Conservation (phyloP, 1,140 invertebrate species). For the Drosophila sulfurigaster region DNA sequence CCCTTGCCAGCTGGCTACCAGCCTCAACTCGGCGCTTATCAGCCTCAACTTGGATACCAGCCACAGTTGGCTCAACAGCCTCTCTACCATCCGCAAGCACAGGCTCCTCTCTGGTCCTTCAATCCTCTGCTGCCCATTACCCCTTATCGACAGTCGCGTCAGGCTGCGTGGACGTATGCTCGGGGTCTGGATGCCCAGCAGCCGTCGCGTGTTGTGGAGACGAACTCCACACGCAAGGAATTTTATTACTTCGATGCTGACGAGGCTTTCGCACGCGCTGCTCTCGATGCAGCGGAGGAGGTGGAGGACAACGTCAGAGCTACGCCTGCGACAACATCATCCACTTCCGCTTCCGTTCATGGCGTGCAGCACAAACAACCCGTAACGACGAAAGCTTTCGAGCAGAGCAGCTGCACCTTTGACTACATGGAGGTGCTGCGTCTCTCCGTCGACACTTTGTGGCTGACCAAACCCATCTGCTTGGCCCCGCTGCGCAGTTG, state of each 20-base stretch:
- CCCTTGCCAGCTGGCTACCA: conserved; percentile 2
- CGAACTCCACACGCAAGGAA: conserved; percentile 78
- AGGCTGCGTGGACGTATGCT: conserved; percentile 60
- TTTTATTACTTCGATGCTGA: conserved; percentile 83
- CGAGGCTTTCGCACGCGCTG: conserved; percentile 68
- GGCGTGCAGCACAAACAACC: not conserved
- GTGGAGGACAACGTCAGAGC: conserved; percentile 25
- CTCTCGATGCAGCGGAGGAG: conserved; percentile 35
- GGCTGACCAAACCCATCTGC: conserved; percentile 80
- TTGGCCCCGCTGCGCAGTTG: conserved; percentile 73
- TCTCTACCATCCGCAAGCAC: conserved; percentile 34
- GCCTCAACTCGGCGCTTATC: conserved; percentile 7
- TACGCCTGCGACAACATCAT: not conserved
- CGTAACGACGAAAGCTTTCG: conserved; percentile 59
- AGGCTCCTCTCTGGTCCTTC: conserved; percentile 36
- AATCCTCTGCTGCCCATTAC: conserved; percentile 39
- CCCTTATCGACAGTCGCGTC: conserved; percentile 61
- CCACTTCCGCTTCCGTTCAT: conserved; percentile 1
- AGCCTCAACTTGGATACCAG: conserved; percentile 29
- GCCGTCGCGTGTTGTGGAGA: conserved; percentile 67
- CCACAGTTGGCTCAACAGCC: conserved; percentile 24
- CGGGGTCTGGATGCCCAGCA: conserved; percentile 65
- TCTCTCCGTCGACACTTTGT: conserved; percentile 73
- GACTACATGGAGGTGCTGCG: conserved; percentile 76
- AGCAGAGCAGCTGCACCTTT: conserved; percentile 73